Evolutionary conservation across 1,140 invertebrate genomes (phyloP).

Genomic region (Drosophila rufa): DNA sequence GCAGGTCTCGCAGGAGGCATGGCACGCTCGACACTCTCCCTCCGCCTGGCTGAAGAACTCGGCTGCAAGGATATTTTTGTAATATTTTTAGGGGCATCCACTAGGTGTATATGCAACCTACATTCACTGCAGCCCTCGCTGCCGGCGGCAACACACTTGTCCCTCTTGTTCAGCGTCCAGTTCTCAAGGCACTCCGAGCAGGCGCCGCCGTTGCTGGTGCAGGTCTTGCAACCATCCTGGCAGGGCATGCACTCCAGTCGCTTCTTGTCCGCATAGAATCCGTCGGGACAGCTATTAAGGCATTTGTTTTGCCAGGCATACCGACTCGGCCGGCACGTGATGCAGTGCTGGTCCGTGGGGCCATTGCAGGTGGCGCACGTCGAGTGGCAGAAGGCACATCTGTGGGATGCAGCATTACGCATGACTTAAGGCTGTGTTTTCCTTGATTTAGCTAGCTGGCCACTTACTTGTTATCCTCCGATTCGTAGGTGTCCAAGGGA

Average conservation of each 20-base stretch:
- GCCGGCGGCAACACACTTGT: conserved; percentile 89
- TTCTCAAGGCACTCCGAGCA: conserved; percentile 90
- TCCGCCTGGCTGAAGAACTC: conserved; percentile 89
- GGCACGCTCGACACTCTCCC: conserved; percentile 89
- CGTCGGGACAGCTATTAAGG: conserved; percentile 89
- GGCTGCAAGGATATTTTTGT: conserved; percentile 85
- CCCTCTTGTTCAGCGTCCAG: conserved; percentile 91
- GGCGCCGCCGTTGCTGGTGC: conserved; percentile 87
- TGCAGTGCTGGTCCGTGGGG: conserved; percentile 91
- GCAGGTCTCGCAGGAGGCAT: conserved; percentile 92
- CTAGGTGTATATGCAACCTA: conserved; percentile 59
- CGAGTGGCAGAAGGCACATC: conserved; percentile 91
- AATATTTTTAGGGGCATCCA: neutral
- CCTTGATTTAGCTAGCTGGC: neutral
- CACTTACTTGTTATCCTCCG: conserved; percentile 91
- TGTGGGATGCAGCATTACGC: conserved; percentile 44
- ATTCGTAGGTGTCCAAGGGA: conserved; percentile 92
- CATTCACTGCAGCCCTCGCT: conserved; percentile 88
- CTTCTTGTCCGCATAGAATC: conserved; percentile 91
- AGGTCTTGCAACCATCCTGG: conserved; percentile 90
- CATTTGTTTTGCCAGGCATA: conserved; percentile 89
- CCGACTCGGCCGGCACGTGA: conserved; percentile 90
- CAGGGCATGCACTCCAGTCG: conserved; percentile 91
- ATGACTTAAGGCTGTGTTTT: neutral
- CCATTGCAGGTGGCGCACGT: conserved; percentile 94